phyloP scores from a whole-genome alignment of 1,140 invertebrate species.

The Dryas iulia region DNA sequence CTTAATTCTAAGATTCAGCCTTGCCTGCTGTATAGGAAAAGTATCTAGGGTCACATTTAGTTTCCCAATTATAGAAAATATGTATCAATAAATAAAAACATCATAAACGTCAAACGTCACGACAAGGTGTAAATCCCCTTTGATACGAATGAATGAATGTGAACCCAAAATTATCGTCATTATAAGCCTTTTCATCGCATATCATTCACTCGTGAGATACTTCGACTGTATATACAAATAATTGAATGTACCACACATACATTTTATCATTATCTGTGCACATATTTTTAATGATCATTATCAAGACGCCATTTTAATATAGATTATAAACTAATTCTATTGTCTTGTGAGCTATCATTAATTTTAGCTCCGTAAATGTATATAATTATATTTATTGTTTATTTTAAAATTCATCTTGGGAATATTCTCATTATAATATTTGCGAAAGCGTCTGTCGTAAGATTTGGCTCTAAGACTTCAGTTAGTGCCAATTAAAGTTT shows the following conservation, averaged over 20 bases:
- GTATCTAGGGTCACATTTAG: too few species aligned
- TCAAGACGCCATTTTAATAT: neutral
- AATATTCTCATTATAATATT: conserved; percentile 7
- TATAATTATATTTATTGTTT: conserved; percentile 11
- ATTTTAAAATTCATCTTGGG: conserved; percentile 17
- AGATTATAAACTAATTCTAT: conserved; percentile 4
- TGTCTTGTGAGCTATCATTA: neutral
- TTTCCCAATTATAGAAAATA: too few species aligned
- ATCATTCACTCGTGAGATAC: neutral
- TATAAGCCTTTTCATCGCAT: neutral
- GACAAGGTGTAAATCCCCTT: too few species aligned
- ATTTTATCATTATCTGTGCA: neutral
- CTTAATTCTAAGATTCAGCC: too few species aligned
- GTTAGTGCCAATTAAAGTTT: conserved; percentile 8
- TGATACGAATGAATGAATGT: too few species aligned
- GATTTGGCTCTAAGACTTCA: conserved; percentile 1
- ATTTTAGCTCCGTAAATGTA: neutral
- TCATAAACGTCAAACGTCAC: too few species aligned
- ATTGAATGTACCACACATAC: neutral
- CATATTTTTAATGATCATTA: neutral
- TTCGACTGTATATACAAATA: neutral
- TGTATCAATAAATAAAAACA: too few species aligned
- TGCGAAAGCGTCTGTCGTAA: neutral
- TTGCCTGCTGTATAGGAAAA: too few species aligned
- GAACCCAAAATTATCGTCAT: too few species aligned